Percentiles rank a stretch among this genome's conserved stretches.
Evolutionary conservation across 1,140 invertebrate species (phyloP).

Genomic region (Araneus ventricosus): DNA sequence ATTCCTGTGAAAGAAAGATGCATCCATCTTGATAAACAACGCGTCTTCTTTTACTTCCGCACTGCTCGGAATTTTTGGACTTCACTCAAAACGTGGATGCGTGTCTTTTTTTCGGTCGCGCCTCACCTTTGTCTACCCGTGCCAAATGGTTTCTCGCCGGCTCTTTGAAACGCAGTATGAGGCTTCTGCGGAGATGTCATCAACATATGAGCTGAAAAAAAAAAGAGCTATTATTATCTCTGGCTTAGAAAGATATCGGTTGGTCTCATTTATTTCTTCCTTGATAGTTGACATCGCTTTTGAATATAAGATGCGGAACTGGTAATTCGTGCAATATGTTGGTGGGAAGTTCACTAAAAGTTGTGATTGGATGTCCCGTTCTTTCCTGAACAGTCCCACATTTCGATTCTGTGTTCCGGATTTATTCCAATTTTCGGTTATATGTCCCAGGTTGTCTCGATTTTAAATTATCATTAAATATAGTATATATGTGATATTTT

Average conservation of each 20-base stretch:
- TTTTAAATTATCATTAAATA: no score
- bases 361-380: no score
- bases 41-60: background rate
- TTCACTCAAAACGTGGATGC: background rate
- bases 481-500: no score
- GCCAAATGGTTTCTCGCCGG: background rate
- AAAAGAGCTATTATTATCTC: conserved; percentile 16
- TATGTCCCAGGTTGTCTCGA: no score
- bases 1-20: background rate
- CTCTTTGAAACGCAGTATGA: background rate
- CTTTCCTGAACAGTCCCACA: no score
- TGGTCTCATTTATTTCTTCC: background rate
- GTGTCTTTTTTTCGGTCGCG: background rate
- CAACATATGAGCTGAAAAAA: background rate
- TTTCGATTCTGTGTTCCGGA: no score
- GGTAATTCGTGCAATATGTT: no score
- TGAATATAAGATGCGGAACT: no score
- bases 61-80: background rate
- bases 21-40: background rate
- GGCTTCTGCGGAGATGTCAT: background rate
- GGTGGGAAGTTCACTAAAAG: no score
- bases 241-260: background rate
- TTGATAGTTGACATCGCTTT: no score
- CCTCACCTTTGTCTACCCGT: background rate
- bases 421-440: no score